Percentiles rank a stretch among this genome's conserved stretches.
Evolutionary conservation across 2,113 vertebrate species (phyloP).

Genomic region (Probosciger aterrimus): DNA sequence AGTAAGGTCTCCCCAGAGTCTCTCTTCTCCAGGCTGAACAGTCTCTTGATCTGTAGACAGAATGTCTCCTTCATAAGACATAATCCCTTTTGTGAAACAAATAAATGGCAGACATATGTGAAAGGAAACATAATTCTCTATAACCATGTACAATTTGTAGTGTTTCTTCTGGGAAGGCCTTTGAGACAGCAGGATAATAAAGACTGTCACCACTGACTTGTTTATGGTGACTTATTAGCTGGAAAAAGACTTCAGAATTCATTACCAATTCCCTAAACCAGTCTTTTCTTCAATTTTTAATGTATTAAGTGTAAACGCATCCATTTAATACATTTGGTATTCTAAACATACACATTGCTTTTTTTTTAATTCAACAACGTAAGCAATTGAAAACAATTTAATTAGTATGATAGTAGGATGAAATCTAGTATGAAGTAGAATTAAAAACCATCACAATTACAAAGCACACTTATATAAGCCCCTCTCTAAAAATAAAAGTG

Average conservation of each 20-base stretch:
- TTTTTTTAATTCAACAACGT: constrained; percentile 35
- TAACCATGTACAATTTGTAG: background rate
- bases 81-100: background rate
- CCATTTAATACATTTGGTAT: constrained; percentile 23
- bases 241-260: background rate
- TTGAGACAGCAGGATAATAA: background rate
- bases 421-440: constrained; percentile 15
- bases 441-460: constrained; percentile 11
- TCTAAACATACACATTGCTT: constrained; percentile 12
- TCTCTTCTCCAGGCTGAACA: background rate
- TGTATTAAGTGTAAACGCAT: background rate
- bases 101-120: background rate
- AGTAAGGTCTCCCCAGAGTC: background rate
- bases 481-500: constrained; percentile 7
- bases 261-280: background rate
- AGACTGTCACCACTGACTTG: background rate
- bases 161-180: background rate
- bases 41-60: background rate
- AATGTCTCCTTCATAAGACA: background rate
- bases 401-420: background rate
- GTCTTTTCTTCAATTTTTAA: background rate
- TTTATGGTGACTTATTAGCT: constrained; percentile 10
- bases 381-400: constrained; percentile 31
- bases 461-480: background rate
- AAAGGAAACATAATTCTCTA: background rate